These are phyloP conservation scores for Noctua pronuba DNA, from an alignment of 2,888 invertebrate species.

Conservation along the genomic window DNA sequence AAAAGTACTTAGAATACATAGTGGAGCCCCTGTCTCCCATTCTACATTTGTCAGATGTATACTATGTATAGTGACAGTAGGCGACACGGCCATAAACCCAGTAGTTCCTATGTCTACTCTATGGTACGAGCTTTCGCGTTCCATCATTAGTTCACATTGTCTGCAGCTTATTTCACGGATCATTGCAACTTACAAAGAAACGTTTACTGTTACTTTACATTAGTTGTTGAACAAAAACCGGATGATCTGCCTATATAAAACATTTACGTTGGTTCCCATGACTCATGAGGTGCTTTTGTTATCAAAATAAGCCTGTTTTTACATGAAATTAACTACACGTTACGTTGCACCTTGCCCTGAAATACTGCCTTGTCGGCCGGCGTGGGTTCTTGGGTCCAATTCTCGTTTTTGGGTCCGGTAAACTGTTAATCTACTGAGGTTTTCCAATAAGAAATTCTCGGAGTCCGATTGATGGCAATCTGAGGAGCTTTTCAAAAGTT, in stretches of 20 bases:
- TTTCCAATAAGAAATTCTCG: background rate
- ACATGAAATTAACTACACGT: slow-evolving; percentile 27
- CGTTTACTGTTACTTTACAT: slow-evolving; percentile 67
- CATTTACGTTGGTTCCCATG: slow-evolving; percentile 63
- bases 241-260: slow-evolving; percentile 66
- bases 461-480: too few relatives aligned
- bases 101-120: slow-evolving; percentile 40
- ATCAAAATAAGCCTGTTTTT: slow-evolving; percentile 48
- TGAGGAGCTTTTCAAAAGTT: background rate
- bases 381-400: background rate
- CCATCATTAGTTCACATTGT: slow-evolving; percentile 69
- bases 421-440: background rate
- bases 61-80: slow-evolving; percentile 13
- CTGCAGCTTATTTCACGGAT: slow-evolving; percentile 72
- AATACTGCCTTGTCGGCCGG: background rate
- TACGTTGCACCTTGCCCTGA: slow-evolving; percentile 17
- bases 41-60: slow-evolving; percentile 21
- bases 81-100: slow-evolving; percentile 48
- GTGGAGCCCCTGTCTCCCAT: slow-evolving; percentile 6
- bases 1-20: slow-evolving; percentile 35
- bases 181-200: slow-evolving; percentile 72
- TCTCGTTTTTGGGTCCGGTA: background rate
- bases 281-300: slow-evolving; percentile 53
- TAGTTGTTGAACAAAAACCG: slow-evolving; percentile 69
- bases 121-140: slow-evolving; percentile 53